These are phyloP conservation scores for Dreissena polymorpha DNA, from an alignment of 1,140 invertebrate genomes.

Conservation along the genomic window DNA sequence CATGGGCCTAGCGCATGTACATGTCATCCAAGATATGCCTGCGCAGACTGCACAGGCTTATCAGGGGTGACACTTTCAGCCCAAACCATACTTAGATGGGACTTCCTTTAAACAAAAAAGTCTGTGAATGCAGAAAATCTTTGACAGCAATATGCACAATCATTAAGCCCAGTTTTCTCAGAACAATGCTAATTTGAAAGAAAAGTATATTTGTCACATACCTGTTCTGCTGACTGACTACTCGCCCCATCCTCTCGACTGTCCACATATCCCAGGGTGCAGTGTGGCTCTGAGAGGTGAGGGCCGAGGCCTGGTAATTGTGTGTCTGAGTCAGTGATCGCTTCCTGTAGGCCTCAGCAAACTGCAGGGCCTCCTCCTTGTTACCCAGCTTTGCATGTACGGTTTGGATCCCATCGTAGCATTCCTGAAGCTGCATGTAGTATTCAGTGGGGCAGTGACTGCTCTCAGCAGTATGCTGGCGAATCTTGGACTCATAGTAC, in stretches of 20 bases:
- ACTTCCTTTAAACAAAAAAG: too few relatives aligned
- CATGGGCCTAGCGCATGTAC: too few relatives aligned
- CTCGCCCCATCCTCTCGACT: slow-evolving; percentile 66
- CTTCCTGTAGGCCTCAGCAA: slow-evolving; percentile 72
- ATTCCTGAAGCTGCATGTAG: slow-evolving; percentile 67
- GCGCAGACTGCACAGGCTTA: too few relatives aligned
- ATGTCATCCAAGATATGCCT: too few relatives aligned
- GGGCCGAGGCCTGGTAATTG: slow-evolving; percentile 58
- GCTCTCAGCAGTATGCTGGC: slow-evolving; percentile 69
- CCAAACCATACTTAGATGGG: too few relatives aligned
- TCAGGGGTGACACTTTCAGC: too few relatives aligned
- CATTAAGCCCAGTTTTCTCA: too few relatives aligned
- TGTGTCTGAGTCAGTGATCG: slow-evolving; percentile 66
- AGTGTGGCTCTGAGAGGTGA: slow-evolving; percentile 45
- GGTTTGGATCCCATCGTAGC: slow-evolving; percentile 74
- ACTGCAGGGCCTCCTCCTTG: slow-evolving; percentile 73
- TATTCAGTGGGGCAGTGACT: slow-evolving; percentile 72
- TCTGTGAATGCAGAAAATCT: too few relatives aligned
- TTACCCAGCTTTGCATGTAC: slow-evolving; percentile 71
- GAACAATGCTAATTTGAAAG: too few relatives aligned
- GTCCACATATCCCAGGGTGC: slow-evolving; percentile 63
- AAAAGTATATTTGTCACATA: background rate
- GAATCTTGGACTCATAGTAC: slow-evolving; percentile 70
- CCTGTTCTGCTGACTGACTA: slow-evolving; percentile 72
- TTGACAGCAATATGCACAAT: too few relatives aligned